Conservation (phyloP, 2,888 invertebrate species). For the Cerastoderma edule region DNA sequence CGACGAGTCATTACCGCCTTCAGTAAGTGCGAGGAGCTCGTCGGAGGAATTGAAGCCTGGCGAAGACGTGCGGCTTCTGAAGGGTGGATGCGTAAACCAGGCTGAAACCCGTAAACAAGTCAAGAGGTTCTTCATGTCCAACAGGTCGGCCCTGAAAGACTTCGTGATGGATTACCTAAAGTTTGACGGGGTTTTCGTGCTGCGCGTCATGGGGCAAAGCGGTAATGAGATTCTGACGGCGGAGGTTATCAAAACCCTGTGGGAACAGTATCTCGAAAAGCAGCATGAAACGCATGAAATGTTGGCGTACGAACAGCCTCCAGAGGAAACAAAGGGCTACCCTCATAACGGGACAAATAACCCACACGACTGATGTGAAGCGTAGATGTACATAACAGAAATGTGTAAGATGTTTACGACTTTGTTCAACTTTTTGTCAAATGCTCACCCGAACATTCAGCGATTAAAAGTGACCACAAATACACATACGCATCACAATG, state of each 20-base stretch:
- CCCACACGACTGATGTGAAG: too few species aligned
- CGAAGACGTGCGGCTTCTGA: not conserved
- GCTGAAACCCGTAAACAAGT: not conserved
- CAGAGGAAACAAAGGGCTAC: not conserved
- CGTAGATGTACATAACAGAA: too few species aligned
- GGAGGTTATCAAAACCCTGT: constrained; percentile 70
- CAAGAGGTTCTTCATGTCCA: not conserved
- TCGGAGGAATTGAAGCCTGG: not conserved
- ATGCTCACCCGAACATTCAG: too few species aligned
- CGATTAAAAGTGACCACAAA: too few species aligned
- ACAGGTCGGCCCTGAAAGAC: constrained; percentile 21
- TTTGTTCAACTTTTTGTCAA: too few species aligned
- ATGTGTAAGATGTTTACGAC: too few species aligned
- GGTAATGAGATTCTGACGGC: constrained; percentile 73
- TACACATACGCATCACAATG: too few species aligned
- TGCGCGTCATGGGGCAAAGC: constrained; percentile 71
- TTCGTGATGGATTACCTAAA: constrained; percentile 73
- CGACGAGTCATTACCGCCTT: constrained; percentile 52
- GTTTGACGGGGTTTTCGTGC: constrained; percentile 75
- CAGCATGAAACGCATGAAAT: not conserved
- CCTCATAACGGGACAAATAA: not conserved
- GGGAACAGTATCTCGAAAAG: not conserved
- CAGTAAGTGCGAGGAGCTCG: not conserved
- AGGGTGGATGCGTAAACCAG: too few species aligned
- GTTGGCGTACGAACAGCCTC: not conserved